phyloP scores from a whole-genome alignment of 2,113 vertebrate genomes.

The Speoplatyrhinus poulsoni region DNA sequence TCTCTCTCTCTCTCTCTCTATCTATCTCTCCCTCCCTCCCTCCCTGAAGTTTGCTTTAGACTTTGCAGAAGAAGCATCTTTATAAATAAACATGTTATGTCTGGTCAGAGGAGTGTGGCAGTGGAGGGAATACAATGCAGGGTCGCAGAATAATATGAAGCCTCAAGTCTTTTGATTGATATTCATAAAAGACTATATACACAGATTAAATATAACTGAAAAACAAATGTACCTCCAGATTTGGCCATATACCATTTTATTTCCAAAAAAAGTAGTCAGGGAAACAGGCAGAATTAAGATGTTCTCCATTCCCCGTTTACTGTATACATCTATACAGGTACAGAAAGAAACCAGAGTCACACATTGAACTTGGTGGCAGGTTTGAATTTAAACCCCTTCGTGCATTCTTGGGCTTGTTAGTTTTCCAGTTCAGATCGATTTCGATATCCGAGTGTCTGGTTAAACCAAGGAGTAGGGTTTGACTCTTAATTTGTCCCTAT shows the following conservation, averaged over 20 bases:
- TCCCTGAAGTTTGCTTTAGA: conserved; percentile 25
- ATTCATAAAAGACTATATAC: neutral
- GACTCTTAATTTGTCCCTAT: too few relatives aligned
- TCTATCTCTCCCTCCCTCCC: conserved; percentile 23
- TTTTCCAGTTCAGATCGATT: too few relatives aligned
- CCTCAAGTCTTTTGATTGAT: conserved; percentile 17
- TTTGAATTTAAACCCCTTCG: too few relatives aligned
- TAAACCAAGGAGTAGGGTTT: too few relatives aligned
- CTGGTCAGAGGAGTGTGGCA: conserved; percentile 58
- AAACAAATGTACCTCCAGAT: too few relatives aligned
- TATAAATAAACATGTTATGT: conserved; percentile 71
- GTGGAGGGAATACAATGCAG: conserved; percentile 33
- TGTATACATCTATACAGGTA: neutral
- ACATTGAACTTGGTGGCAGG: too few relatives aligned
- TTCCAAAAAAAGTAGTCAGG: neutral
- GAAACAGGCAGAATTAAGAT: neutral
- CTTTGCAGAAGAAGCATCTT: conserved; percentile 60
- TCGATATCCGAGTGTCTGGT: too few relatives aligned
- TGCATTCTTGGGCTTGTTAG: too few relatives aligned
- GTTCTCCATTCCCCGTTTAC: neutral
- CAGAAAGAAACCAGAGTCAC: too few relatives aligned
- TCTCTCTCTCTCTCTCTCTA: conserved; percentile 27
- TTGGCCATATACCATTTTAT: too few relatives aligned
- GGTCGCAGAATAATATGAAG: conserved; percentile 17
- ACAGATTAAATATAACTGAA: too few relatives aligned